Base-by-base conservation (phyloP, 2,888 invertebrate genomes). In the Erpobdella octoculata region DNA sequence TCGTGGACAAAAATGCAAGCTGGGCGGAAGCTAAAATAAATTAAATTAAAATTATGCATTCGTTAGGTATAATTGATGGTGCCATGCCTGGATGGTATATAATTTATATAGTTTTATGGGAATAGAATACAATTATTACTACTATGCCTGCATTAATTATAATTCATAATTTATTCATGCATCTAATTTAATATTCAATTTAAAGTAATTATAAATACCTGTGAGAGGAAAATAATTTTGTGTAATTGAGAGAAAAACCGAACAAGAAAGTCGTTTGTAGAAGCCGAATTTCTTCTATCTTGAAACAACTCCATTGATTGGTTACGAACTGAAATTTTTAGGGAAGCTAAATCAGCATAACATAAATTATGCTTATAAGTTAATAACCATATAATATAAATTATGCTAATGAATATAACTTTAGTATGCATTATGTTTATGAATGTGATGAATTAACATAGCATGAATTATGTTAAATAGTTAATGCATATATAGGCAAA, bases 221-320 rank as follows among this genome's bases (percentile, higher is more conserved):
- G 76, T 18, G 76, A 74, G 41, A 76, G 70, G 76, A 79, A 82
- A 72, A 82, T 79, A 41, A 83, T 79, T 72, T 83, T 83, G 75
- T 83, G 83, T 8, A 83, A 77, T 59, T 79, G 80, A 71, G 81
- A 78, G 58, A 83, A 75, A 78, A 83, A 79, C n/a, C n/a, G n/a
- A n/a, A n/a, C n/a, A n/a, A n/a, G n/a, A n/a, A n/a, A n/a, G n/a
- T n/a, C n/a, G n/a, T n/a, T n/a, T n/a, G n/a, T n/a, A n/a, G n/a
- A n/a, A n/a, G n/a, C n/a, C n/a, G n/a, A n/a, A n/a, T n/a, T n/a
- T n/a, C n/a, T n/a, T n/a, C n/a, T n/a, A n/a, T n/a, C n/a, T n/a
- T n/a, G n/a, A n/a, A n/a, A n/a, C n/a, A n/a, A n/a, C n/a, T n/a
- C n/a, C n/a, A n/a, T n/a, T n/a, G n/a, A n/a, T n/a, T n/a, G n/a